Percentiles rank a stretch among this genome's conserved stretches.
Conservation (phyloP, 1,140 invertebrate genomes). For the Drosophila parvula region DNA sequence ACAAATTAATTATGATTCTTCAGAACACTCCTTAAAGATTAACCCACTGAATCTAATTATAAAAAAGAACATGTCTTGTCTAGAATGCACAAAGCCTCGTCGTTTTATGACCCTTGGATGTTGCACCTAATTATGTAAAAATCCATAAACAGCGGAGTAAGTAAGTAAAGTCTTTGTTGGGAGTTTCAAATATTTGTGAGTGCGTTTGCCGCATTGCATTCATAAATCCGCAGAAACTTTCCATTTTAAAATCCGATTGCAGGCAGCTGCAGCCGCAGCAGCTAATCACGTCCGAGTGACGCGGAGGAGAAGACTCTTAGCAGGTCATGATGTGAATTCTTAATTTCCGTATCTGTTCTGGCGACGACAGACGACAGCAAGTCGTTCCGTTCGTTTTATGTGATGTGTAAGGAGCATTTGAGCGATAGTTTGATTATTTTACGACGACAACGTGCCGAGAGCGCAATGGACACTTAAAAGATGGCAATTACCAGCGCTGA, state of each 20-base stretch:
- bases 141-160: conserved; percentile 8
- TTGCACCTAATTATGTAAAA: conserved; percentile 33
- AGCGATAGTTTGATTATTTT: conserved; percentile 75
- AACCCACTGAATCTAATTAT: background rate
- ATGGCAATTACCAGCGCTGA: conserved; percentile 32
- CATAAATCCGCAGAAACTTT: conserved; percentile 37
- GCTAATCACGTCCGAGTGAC: conserved; percentile 47
- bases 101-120: background rate
- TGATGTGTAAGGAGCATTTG: conserved; percentile 70
- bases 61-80: background rate
- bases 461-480: conserved; percentile 30
- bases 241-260: conserved; percentile 37
- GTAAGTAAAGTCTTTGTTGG: conserved; percentile 11
- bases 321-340: conserved; percentile 64
- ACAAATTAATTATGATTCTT: background rate
- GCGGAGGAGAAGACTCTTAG: background rate
- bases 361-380: conserved; percentile 10
- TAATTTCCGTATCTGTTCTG: conserved; percentile 47
- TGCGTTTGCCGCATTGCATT: conserved; percentile 25
- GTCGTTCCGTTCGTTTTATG: conserved; percentile 43
- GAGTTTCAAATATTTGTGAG: conserved; percentile 9
- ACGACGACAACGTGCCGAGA: conserved; percentile 73
- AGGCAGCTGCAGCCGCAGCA: conserved; percentile 35
- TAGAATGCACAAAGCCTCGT: background rate
- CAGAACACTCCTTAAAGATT: background rate